Base-by-base conservation (phyloP, 2,888 invertebrate genomes). In the Eristalinus sepulchralis region DNA sequence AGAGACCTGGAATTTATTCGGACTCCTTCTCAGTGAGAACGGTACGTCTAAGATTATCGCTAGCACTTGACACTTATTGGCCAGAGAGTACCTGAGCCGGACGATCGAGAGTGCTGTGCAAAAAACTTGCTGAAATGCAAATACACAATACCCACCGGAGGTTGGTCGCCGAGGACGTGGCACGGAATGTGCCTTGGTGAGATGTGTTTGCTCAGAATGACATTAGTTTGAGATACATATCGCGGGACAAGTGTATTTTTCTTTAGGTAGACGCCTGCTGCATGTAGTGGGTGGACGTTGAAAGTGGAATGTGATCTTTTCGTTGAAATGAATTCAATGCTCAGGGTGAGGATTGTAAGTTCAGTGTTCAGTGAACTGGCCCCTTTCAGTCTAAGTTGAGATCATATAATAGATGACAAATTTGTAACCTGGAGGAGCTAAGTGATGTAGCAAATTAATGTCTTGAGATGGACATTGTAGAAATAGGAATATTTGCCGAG, bases 61-160 rank as follows among this genome's bases (percentile, higher is more conserved):
- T 47, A 66, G 78, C 78, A 86, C 82, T 86, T 86, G 86, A 86
- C 57, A 57, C 86, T 86, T 86, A 86, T 86, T 86, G 86, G 78
- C 75, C 82, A 85, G 62, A 73, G 85, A 76, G 84, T 85, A 85
- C 84, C 81, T 76, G 70, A 76, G 67, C 71, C 71, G 79, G 70
- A 57, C 66, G 81, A 77, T 64, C 70, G 80, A 11, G 9, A 10
- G 24, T 57, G 47, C 59, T 68, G 11, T 27, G 73, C 62, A 63
- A 68, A 47, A 75, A 57, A 36, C 24, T 57, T 62, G 67, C 66
- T 75, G 66, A 75, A 83, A 71, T 71, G 78, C 71, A 71, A 55
- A 80, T 73, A 36, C 63, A 71, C 63, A 71, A 76, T 66, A 57
- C 67, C 47, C 47, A 57, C 57, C 24, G 24, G 57, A 27, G 57